Evolutionary conservation across 2,888 invertebrate species (phyloP).

Genomic region (Eupsilia transversa): DNA sequence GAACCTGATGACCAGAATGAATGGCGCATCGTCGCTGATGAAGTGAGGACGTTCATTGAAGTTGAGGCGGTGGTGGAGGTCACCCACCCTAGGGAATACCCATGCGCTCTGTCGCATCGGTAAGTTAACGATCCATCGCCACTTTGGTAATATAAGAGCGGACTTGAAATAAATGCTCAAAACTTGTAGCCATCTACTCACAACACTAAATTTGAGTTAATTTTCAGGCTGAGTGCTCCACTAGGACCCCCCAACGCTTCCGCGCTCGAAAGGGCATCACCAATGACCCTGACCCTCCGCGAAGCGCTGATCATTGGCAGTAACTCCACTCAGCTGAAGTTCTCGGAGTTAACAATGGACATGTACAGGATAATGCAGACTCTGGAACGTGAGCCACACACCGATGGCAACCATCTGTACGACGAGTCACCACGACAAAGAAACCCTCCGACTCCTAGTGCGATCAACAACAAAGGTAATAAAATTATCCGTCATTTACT

Average conservation of each 20-base stretch:
- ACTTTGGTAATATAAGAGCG: neutral
- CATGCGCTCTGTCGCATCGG: conserved; percentile 96
- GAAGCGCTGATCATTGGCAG: conserved; percentile 98
- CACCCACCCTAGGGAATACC: conserved; percentile 95
- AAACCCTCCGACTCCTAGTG: conserved; percentile 88
- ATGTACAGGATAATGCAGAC: conserved; percentile 99
- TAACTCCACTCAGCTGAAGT: conserved; percentile 98
- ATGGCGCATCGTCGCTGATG: conserved; percentile 98
- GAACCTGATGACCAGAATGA: conserved; percentile 99
- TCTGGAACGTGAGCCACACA: conserved; percentile 97
- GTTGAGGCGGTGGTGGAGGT: conserved; percentile 97
- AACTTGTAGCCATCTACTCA: neutral
- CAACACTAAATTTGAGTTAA: neutral
- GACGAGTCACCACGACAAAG: conserved; percentile 87
- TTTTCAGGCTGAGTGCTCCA: conserved; percentile 93
- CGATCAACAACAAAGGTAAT: conserved; percentile 79
- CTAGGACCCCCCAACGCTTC: conserved; percentile 91
- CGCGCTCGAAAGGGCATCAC: conserved; percentile 94
- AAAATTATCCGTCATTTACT: neutral
- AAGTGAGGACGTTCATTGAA: conserved; percentile 98
- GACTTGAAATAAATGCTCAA: conserved; percentile 1
- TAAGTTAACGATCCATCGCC: conserved; percentile 72
- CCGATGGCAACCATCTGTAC: conserved; percentile 93
- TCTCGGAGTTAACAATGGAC: conserved; percentile 98
- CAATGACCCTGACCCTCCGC: conserved; percentile 96